Evolutionary conservation across 2,797 vertebrate genomes (phyloP).

Genomic region (Amblyraja radiata): DNA sequence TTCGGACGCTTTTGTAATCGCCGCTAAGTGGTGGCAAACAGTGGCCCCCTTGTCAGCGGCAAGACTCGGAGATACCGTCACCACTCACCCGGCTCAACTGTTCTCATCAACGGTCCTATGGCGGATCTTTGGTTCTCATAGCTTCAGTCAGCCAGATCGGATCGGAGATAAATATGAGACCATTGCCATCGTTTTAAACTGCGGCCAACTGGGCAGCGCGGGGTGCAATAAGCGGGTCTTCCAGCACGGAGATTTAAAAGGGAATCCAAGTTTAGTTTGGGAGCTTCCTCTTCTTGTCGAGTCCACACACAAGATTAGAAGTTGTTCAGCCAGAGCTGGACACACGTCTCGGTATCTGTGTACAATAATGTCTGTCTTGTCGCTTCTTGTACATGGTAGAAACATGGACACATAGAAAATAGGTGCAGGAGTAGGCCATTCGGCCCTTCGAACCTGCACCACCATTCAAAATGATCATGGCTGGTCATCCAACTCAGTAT

Average conservation of each 20-base stretch:
- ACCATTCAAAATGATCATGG: too few species aligned
- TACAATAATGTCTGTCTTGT: too few species aligned
- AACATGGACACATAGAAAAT: too few species aligned
- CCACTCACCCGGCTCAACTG: constrained; percentile 40
- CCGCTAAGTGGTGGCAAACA: constrained; percentile 84
- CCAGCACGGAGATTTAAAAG: neutral
- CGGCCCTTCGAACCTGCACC: too few species aligned
- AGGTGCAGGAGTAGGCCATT: too few species aligned
- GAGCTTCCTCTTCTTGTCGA: too few species aligned
- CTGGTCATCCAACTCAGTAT: too few species aligned
- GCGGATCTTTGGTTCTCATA: constrained; percentile 47
- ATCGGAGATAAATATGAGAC: constrained; percentile 45
- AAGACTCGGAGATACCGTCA: constrained; percentile 43
- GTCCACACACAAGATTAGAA: too few species aligned
- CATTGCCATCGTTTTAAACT: neutral
- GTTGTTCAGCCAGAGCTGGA: too few species aligned
- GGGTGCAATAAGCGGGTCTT: neutral
- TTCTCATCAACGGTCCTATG: constrained; percentile 45
- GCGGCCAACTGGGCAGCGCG: neutral
- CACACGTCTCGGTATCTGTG: too few species aligned
- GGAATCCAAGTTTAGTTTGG: too few species aligned
- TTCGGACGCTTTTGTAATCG: constrained; percentile 72
- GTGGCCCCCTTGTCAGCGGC: constrained; percentile 68
- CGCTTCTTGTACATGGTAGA: too few species aligned
- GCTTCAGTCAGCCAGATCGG: constrained; percentile 63